A percentile compares a stretch with the other conserved stretches of the same genome.
Conservation (phyloP, 2,797 vertebrate genomes). For the Chiloscyllium punctatum region DNA sequence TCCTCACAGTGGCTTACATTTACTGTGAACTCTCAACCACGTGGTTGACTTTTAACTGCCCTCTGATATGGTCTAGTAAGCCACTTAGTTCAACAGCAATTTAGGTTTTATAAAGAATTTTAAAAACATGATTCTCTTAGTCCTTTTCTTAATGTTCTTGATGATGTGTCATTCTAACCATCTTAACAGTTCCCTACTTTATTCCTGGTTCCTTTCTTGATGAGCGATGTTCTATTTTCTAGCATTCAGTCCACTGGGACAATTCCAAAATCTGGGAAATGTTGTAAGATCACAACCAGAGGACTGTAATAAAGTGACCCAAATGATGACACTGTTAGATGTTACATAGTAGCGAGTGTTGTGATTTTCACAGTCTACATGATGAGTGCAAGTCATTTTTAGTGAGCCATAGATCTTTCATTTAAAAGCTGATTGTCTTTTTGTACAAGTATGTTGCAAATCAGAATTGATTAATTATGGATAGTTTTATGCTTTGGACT, state of each 20-base stretch:
- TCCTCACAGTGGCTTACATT: too few relatives aligned
- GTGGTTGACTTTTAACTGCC: too few relatives aligned
- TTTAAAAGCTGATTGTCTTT: neutral
- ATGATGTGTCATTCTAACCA: neutral
- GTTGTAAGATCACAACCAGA: neutral
- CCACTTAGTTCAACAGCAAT: too few relatives aligned
- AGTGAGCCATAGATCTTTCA: neutral
- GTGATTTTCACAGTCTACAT: neutral
- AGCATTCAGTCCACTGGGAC: neutral
- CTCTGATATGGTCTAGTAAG: too few relatives aligned
- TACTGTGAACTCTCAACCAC: too few relatives aligned
- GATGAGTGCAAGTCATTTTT: neutral
- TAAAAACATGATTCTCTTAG: neutral
- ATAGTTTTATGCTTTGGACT: neutral
- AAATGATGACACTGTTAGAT: neutral
- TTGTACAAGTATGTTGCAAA: neutral
- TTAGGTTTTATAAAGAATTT: too few relatives aligned
- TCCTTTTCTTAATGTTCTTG: neutral
- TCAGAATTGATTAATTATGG: slow-evolving; percentile 9
- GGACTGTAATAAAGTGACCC: neutral
- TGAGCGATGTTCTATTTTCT: neutral
- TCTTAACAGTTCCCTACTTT: neutral
- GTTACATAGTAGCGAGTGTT: neutral
- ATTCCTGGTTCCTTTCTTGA: neutral
- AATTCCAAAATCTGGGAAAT: neutral